A percentile compares a stretch with the other conserved stretches of the same genome.
These are phyloP conservation scores for Drosophila micromelanica DNA, from an alignment of 1,140 invertebrate genomes.

Conservation along the genomic window DNA sequence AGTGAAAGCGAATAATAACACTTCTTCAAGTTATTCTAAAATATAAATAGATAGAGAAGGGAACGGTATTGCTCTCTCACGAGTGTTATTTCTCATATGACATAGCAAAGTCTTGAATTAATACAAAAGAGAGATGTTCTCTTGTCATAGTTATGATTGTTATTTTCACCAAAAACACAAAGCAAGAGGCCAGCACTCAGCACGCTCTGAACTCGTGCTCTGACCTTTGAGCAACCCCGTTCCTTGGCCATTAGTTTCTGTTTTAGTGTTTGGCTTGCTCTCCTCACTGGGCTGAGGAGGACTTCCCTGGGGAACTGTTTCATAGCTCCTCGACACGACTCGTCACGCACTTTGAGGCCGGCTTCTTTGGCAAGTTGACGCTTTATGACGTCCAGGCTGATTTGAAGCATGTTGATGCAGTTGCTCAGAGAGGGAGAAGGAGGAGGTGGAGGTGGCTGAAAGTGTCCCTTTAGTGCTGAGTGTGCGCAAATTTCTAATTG, in stretches of 20 bases:
- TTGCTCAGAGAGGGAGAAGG: neutral
- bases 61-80: too few species aligned
- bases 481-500: constrained; percentile 64
- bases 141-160: constrained; percentile 12
- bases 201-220: constrained; percentile 1
- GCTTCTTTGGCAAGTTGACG: constrained; percentile 20
- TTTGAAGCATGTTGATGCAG: neutral
- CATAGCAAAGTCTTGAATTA: too few species aligned
- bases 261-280: constrained; percentile 32
- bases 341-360: constrained; percentile 47
- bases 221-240: constrained; percentile 5
- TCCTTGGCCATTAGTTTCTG: constrained; percentile 38
- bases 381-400: constrained; percentile 39
- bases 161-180: neutral
- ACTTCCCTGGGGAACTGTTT: constrained; percentile 34
- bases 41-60: too few species aligned
- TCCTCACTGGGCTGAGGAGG: constrained; percentile 27
- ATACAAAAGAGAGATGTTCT: neutral
- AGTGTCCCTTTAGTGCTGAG: constrained; percentile 68
- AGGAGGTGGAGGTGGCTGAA: neutral
- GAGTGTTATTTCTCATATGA: too few species aligned
- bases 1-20: too few species aligned
- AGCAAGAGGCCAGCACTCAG: constrained; percentile 8
- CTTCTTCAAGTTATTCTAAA: too few species aligned
- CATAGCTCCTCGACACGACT: constrained; percentile 24